phyloP scores from a whole-genome alignment of 2,113 vertebrate genomes.

The Poeciliopsis occidentalis region DNA sequence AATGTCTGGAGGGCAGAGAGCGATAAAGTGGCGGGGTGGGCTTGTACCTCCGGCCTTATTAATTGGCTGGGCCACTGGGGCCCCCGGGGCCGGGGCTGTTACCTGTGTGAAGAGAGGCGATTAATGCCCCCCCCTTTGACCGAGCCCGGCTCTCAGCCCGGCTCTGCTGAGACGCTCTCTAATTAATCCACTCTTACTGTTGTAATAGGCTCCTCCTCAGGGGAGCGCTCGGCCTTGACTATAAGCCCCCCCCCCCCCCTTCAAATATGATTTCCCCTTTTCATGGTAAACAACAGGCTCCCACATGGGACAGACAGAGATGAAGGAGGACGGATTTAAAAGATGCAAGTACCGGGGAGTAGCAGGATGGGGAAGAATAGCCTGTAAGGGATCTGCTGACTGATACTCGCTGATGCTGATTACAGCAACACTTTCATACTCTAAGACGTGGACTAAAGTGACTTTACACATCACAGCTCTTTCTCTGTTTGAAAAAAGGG shows the following conservation, averaged over 20 bases:
- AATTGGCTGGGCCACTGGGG: slow-evolving; percentile 74
- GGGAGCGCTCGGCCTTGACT: slow-evolving; percentile 76
- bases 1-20: slow-evolving; percentile 70
- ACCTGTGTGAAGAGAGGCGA: slow-evolving; percentile 79
- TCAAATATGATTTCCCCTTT: slow-evolving; percentile 91
- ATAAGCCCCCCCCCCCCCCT: slow-evolving; percentile 58
- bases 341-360: slow-evolving; percentile 28
- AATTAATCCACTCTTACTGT: slow-evolving; percentile 98
- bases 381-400: slow-evolving; percentile 10
- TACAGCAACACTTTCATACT: slow-evolving; percentile 23
- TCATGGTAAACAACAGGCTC: slow-evolving; percentile 91
- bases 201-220: slow-evolving; percentile 89
- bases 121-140: slow-evolving; percentile 84
- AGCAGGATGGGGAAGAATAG: slow-evolving; percentile 33
- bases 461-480: slow-evolving; percentile 11
- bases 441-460: background rate
- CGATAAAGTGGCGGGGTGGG: slow-evolving; percentile 70
- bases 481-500: background rate
- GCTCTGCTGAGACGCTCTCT: slow-evolving; percentile 86
- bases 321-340: slow-evolving; percentile 56
- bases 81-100: slow-evolving; percentile 60
- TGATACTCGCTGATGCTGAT: slow-evolving; percentile 30
- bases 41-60: slow-evolving; percentile 75
- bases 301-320: slow-evolving; percentile 73
- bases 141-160: slow-evolving; percentile 77